Conservation (phyloP, 1,140 invertebrate species). For the Drosophila carrolli region DNA sequence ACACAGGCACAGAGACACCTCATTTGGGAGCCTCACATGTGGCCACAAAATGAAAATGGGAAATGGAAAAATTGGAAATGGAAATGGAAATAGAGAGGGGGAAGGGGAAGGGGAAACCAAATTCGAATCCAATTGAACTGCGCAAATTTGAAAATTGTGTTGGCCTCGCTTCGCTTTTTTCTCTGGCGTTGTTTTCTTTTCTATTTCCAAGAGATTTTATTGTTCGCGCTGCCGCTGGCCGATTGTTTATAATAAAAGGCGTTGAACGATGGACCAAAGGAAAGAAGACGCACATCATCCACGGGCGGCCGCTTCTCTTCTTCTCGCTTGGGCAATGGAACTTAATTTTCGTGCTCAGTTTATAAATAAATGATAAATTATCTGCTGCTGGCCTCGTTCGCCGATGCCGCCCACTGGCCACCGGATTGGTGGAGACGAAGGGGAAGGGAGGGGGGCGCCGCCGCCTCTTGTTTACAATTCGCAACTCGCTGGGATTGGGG, state of each 20-base stretch:
- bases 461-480: slow-evolving; percentile 44
- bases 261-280: slow-evolving; percentile 47
- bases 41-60: slow-evolving; percentile 12
- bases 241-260: slow-evolving; percentile 73
- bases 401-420: slow-evolving; percentile 5
- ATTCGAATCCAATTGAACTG: slow-evolving; percentile 57
- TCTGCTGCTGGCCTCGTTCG: slow-evolving; percentile 47
- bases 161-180: slow-evolving; percentile 16
- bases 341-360: slow-evolving; percentile 54
- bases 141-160: slow-evolving; percentile 60
- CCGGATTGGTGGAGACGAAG: background rate
- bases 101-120: background rate
- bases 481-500: slow-evolving; percentile 7
- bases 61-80: slow-evolving; percentile 24
- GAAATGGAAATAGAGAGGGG: background rate
- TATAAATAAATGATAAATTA: slow-evolving; percentile 80
- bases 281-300: slow-evolving; percentile 43
- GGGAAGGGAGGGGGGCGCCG: no score
- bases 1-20: slow-evolving; percentile 1
- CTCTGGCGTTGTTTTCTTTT: slow-evolving; percentile 38
- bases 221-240: slow-evolving; percentile 45
- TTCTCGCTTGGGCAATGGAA: slow-evolving; percentile 63
- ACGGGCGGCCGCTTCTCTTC: background rate
- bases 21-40: slow-evolving; percentile 7
- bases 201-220: slow-evolving; percentile 56